phyloP scores from a whole-genome alignment of 2,113 vertebrate genomes.

The Heloderma charlesbogerti region DNA sequence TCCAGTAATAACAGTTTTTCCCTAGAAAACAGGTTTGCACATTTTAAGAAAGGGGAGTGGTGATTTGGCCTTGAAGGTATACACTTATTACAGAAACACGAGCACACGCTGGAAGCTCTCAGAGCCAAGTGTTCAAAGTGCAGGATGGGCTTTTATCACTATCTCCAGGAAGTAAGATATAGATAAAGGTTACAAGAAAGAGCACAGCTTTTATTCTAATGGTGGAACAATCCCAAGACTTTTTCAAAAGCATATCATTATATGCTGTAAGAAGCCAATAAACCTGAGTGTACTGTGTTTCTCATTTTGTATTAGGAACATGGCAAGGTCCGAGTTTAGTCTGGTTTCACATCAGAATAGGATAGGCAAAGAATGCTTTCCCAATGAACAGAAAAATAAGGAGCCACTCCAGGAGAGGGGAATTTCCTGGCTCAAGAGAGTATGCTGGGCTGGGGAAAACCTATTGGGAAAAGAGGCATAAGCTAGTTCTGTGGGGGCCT shows the following conservation, averaged over 20 bases:
- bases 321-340: background rate
- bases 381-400: background rate
- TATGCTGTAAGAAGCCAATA: background rate
- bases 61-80: background rate
- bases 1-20: slow-evolving; percentile 91
- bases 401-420: background rate
- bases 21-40: slow-evolving; percentile 76
- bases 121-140: background rate
- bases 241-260: background rate
- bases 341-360: background rate
- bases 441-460: background rate
- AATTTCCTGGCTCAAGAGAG: background rate
- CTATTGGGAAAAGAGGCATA: too few relatives aligned
- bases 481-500: background rate
- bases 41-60: slow-evolving; percentile 20
- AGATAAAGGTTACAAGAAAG: background rate
- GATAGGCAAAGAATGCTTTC: background rate
- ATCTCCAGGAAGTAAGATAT: background rate
- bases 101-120: background rate
- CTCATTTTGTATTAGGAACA: background rate
- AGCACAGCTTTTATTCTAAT: slow-evolving; percentile 8
- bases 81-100: background rate
- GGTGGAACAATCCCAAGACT: background rate
- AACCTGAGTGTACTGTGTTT: background rate
- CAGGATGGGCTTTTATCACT: background rate